Conservation (phyloP, 2,888 invertebrate species). For the Sthenelais limicola region DNA sequence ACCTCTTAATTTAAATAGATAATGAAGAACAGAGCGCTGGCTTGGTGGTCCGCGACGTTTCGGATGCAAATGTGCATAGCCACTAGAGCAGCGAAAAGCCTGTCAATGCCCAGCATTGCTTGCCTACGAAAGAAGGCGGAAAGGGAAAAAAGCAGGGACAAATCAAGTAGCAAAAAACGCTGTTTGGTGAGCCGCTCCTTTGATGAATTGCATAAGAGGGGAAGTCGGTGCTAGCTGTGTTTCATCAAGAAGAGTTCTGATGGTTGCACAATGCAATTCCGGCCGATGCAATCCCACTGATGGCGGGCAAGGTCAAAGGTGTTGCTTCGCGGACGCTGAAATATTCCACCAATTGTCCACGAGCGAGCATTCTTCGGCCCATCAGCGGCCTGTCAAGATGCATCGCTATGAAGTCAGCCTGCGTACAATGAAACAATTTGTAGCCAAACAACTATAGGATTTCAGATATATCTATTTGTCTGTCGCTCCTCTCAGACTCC, state of each 20-base stretch:
- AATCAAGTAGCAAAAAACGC: not conserved
- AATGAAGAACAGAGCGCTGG: conserved; percentile 7
- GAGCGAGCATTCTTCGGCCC: conserved; percentile 1
- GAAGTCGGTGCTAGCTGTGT: conserved; percentile 3
- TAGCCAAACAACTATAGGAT: conserved; percentile 34
- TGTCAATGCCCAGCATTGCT: too few relatives aligned
- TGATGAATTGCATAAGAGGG: conserved; percentile 30
- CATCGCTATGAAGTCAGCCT: not conserved
- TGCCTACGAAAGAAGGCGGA: not conserved
- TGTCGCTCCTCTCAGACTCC: too few relatives aligned
- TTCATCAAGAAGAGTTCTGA: not conserved
- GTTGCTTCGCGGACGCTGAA: not conserved
- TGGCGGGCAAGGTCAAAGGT: not conserved
- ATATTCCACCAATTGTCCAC: conserved; percentile 33
- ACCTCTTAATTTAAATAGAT: conserved; percentile 36
- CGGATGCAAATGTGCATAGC: conserved; percentile 11
- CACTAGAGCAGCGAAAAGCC: not conserved
- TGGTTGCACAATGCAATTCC: conserved; percentile 9
- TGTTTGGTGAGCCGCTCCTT: conserved; percentile 11
- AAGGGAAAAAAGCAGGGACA: not conserved
- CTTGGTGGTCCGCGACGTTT: not conserved
- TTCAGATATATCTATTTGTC: conserved; percentile 33
- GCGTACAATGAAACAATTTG: conserved; percentile 35
- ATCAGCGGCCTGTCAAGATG: conserved; percentile 29
- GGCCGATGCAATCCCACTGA: conserved; percentile 14